Conservation (phyloP, 1,140 invertebrate genomes). For the Cataglyphis hispanica region DNA sequence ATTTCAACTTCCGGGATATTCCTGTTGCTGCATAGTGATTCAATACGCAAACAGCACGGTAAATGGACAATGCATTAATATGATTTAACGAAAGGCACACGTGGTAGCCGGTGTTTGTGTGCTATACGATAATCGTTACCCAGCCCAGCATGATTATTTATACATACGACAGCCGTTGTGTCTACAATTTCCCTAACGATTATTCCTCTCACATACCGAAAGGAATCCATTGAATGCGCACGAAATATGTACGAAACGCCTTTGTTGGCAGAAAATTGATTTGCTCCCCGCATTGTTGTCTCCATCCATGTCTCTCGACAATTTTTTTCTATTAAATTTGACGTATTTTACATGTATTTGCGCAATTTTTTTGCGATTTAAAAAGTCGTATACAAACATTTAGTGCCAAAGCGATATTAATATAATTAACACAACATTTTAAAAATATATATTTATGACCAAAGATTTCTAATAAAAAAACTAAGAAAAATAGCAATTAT, state of each 20-base stretch:
- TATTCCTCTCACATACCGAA: background rate
- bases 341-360: background rate
- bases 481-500: too few species aligned
- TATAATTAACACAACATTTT: too few species aligned
- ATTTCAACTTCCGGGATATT: background rate
- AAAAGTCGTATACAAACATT: background rate
- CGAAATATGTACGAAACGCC: background rate
- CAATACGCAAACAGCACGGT: constrained; percentile 8
- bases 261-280: background rate
- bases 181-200: constrained; percentile 28
- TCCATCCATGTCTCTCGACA: background rate
- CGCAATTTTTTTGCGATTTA: background rate
- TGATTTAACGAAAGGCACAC: constrained; percentile 57
- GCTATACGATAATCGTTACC: constrained; percentile 52
- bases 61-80: constrained; percentile 26
- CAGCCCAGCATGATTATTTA: constrained; percentile 25
- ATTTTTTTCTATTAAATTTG: background rate
- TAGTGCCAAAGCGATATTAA: constrained; percentile 4
- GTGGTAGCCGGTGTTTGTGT: constrained; percentile 18
- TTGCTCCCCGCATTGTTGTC: background rate
- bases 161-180: constrained; percentile 10
- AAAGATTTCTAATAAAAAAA: too few species aligned
- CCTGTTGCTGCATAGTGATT: background rate
- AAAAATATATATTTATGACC: too few species aligned
- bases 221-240: background rate